Evolutionary conservation across 2,797 vertebrate species (phyloP), one percentile per base, ranked within the genome.

Genomic region (Eospalax fontanierii): DNA sequence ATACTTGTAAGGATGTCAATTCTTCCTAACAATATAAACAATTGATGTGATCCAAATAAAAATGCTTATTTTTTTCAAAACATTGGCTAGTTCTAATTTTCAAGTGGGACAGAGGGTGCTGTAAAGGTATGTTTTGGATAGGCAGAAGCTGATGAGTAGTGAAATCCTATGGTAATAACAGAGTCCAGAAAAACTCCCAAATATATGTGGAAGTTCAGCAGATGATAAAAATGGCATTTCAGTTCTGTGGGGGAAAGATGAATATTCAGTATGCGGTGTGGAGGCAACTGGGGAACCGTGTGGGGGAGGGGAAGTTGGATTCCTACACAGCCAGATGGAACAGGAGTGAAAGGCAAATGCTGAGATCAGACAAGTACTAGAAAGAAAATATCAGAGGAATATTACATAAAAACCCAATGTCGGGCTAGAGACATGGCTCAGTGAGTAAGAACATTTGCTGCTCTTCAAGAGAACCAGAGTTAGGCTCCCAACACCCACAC

Each of bases 221-320:
- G 65, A 83, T 91, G 90, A 90, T 68, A 90, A 89, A 96, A 94
- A 68, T 80, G 95, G 75, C 88, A 92, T 90, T 94, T 90, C 50
- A 88, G 30, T 81, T 96, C 80, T 88, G 91, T 95, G 93, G 78
- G 73, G 74, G 79, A 88, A 83, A 87, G 76, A 97, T 91, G 75
- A 97, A 96, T 96, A 90, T 91, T 96, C 95, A 95, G n/a, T 93
- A 63, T 70, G 85, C 50, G 59, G 80, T 85, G 54, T 73, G 79
- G 90, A 83, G 70, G 95, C 74, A 81, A 87, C 75, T 70, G 75
- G 93, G 94, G 74, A 88, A 85, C 91, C 81, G 89, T 94, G 90
- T 94, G 94, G 74, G 40, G 84, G 81, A 92, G 70, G 89, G 80
- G 78, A 94, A 90, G 61, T 40, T 96, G 97, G 95, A 96, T 79